A percentile compares a stretch with the other conserved stretches of the same genome.
These are phyloP conservation scores for Melanotaenia maccullochi DNA, from an alignment of 2,797 vertebrate species.

Conservation along the genomic window DNA sequence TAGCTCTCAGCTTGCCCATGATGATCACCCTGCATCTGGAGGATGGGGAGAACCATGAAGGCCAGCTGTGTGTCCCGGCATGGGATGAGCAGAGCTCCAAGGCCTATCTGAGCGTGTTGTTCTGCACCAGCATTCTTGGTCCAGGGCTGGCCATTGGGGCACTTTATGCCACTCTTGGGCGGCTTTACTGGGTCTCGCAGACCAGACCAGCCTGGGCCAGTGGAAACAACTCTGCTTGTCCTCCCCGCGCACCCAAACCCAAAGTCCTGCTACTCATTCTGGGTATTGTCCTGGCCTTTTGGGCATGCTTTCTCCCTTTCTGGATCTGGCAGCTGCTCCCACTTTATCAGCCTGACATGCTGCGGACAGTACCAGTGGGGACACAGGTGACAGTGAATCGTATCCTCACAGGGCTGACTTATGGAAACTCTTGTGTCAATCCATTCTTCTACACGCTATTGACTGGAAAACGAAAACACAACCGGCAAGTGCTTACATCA, in stretches of 20 bases:
- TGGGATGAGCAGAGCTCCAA: slow-evolving; percentile 89
- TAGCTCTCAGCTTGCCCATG: slow-evolving; percentile 88
- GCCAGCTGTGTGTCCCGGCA: slow-evolving; percentile 85
- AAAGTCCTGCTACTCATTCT: slow-evolving; percentile 88
- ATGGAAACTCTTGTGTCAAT: slow-evolving; percentile 90
- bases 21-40: slow-evolving; percentile 89
- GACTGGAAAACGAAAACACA: slow-evolving; percentile 81
- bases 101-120: slow-evolving; percentile 86
- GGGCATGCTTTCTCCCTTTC: slow-evolving; percentile 91
- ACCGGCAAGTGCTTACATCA: slow-evolving; percentile 69
- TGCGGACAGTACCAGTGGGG: slow-evolving; percentile 80
- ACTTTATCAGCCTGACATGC: slow-evolving; percentile 83
- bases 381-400: slow-evolving; percentile 88
- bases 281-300: slow-evolving; percentile 88
- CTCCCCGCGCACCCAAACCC: slow-evolving; percentile 84
- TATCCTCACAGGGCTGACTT: slow-evolving; percentile 88
- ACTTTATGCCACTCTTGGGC: slow-evolving; percentile 85
- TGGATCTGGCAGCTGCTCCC: slow-evolving; percentile 91
- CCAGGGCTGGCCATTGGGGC: slow-evolving; percentile 88
- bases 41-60: slow-evolving; percentile 81
- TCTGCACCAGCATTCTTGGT: slow-evolving; percentile 89
- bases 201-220: slow-evolving; percentile 81
- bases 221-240: slow-evolving; percentile 67
- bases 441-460: slow-evolving; percentile 91
- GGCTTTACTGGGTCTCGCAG: slow-evolving; percentile 89